Conservation (phyloP, 30 jellyfish, hydroid and myxozoan genomes). For the Nemopilema nomurai region DNA sequence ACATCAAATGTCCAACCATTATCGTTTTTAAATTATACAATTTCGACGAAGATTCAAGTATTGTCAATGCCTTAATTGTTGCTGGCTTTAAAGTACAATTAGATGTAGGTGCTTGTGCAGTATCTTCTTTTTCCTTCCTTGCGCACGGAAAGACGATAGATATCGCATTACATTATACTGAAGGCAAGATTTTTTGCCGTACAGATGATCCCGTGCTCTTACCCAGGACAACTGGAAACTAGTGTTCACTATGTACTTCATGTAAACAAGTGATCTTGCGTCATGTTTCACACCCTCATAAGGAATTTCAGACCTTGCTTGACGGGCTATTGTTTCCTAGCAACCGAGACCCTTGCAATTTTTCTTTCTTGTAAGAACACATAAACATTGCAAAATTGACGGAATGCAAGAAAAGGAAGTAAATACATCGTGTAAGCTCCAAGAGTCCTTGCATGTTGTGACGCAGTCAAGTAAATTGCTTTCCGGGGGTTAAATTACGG, state of each 20-base stretch:
- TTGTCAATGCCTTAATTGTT: no score
- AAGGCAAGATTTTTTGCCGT: no score
- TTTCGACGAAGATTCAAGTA: no score
- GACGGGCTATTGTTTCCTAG: background rate
- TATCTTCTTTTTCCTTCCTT: no score
- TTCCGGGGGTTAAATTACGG: background rate
- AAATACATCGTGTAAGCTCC: background rate
- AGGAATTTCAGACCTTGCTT: background rate
- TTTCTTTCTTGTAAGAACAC: background rate
- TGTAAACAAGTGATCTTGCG: background rate
- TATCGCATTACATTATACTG: no score
- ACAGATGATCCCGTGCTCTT: background rate
- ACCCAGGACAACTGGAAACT: background rate
- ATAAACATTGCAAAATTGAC: background rate
- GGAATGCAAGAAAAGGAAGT: background rate
- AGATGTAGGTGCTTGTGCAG: no score
- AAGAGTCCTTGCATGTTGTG: background rate
- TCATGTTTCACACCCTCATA: background rate
- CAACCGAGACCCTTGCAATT: background rate
- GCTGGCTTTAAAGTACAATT: no score
- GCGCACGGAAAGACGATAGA: no score
- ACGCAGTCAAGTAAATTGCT: background rate
- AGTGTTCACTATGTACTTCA: background rate
- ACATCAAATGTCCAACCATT: no score
- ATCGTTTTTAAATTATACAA: no score